These are phyloP conservation scores for Macrosoma leucophasiata DNA, from an alignment of 2,888 invertebrate species.

Conservation along the genomic window DNA sequence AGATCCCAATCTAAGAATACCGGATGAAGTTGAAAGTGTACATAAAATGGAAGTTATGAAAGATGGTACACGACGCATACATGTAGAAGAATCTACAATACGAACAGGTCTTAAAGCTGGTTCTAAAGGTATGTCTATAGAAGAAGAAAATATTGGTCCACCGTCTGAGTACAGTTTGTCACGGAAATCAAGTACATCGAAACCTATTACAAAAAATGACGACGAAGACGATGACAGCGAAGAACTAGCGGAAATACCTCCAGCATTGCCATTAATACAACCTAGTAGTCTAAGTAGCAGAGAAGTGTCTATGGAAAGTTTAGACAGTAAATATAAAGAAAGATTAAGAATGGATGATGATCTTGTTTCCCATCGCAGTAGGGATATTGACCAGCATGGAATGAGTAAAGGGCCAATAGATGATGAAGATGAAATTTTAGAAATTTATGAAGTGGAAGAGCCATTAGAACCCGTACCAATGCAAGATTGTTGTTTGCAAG, in stretches of 20 bases:
- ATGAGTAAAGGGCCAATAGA: slow-evolving; percentile 62
- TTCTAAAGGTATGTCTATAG: slow-evolving; percentile 64
- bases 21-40: slow-evolving; percentile 45
- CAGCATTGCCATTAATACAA: slow-evolving; percentile 85
- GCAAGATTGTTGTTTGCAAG: slow-evolving; percentile 91
- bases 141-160: slow-evolving; percentile 64
- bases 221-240: slow-evolving; percentile 88
- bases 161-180: slow-evolving; percentile 47
- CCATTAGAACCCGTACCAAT: slow-evolving; percentile 88
- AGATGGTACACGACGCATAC: slow-evolving; percentile 71
- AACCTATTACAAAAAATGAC: slow-evolving; percentile 59
- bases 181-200: slow-evolving; percentile 41
- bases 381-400: slow-evolving; percentile 67
- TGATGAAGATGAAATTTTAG: slow-evolving; percentile 82
- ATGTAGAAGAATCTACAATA: slow-evolving; percentile 77
- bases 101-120: slow-evolving; percentile 77
- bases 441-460: slow-evolving; percentile 88
- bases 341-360: slow-evolving; percentile 78
- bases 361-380: slow-evolving; percentile 70
- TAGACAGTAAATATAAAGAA: slow-evolving; percentile 85
- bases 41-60: slow-evolving; percentile 66
- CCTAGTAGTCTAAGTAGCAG: slow-evolving; percentile 82
- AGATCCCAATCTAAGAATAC: slow-evolving; percentile 39
- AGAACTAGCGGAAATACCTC: slow-evolving; percentile 86
- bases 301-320: slow-evolving; percentile 88